Base-by-base conservation (phyloP, 2,888 invertebrate species). In the Orchesella flavescens region DNA sequence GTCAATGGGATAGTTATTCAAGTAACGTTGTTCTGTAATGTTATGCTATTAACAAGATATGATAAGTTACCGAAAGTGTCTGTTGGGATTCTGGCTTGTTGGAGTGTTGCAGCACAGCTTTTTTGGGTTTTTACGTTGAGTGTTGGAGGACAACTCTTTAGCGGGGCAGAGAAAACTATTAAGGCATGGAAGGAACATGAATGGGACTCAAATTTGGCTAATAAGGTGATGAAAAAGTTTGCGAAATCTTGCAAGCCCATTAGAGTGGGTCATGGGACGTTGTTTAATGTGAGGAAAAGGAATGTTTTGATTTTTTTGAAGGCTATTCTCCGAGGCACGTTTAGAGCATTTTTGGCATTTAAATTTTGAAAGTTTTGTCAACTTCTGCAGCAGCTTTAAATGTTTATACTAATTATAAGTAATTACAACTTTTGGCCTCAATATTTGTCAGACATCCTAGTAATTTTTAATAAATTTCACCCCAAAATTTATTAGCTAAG, bases 171-270 rank as follows among this genome's bases (percentile, higher is more conserved):
- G 1, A 77, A 79, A n/a, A n/a, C 63, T 7, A 43, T 79, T 9
- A 21, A 53, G n/a, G 68, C 74, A 2, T 81, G 81, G 81, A 81
- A 75, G 21, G 24, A 49, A 17, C 34, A 74, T n/a, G 19, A 23
- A 2, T 81, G 74, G 74, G 1, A 12, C 4, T 24, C 19, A 1
- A 68, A 17, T 9, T 7, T 10, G 19, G 59, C 68, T 0, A 61
- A 23, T 13, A 53, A 19, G 13, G 5, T 68, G 5, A 74, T 81
- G 74, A 24, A 2, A 4, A 74, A 74, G 49, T 81, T 75, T 69
- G 15, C 46, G 24, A 74, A 43, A 15, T 81, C 81, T 0, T 81
- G 81, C 46, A 59, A 24, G 34, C 81, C 81, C 0, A 13, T 74
- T 34, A 17, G 7, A 10, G 10, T 81, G 10, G 17, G 49, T 7